Percentiles rank a stretch among this genome's conserved stretches.
Conservation (phyloP, 2,888 invertebrate species). For the Drosophila nr. fundita region DNA sequence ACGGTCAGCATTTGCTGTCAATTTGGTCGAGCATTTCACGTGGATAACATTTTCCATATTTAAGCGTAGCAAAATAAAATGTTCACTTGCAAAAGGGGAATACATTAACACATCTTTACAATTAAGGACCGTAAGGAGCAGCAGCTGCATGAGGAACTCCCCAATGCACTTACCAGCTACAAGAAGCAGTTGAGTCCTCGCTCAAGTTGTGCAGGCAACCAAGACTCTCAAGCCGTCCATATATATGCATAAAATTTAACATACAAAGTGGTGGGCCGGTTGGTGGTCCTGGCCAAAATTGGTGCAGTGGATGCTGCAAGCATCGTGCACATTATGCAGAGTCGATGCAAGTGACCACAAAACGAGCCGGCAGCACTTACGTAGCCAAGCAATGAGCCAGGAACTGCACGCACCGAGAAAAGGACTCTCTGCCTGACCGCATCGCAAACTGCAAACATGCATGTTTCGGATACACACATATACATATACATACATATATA, state of each 20-base stretch:
- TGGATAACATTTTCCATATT: conserved; percentile 65
- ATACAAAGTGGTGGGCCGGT: conserved; percentile 32
- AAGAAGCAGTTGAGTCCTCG: conserved; percentile 39
- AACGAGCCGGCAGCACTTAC: conserved; percentile 53
- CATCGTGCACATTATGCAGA: conserved; percentile 37
- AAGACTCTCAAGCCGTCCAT: conserved; percentile 25
- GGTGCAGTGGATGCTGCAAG: not conserved
- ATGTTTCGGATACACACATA: conserved; percentile 11
- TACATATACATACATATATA: not conserved
- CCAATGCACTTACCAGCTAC: conserved; percentile 69
- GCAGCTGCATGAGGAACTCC: conserved; percentile 35
- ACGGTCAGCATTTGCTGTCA: conserved; percentile 47
- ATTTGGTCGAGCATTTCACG: conserved; percentile 51
- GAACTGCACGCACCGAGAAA: conserved; percentile 3
- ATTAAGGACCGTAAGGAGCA: conserved; percentile 60
- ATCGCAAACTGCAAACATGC: conserved; percentile 33
- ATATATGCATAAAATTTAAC: conserved; percentile 52
- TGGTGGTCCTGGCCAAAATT: not conserved
- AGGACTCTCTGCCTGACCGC: conserved; percentile 28
- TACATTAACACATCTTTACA: conserved; percentile 81
- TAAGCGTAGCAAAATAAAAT: conserved; percentile 71
- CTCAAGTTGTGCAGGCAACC: conserved; percentile 22
- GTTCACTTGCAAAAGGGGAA: conserved; percentile 73
- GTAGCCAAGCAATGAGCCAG: conserved; percentile 34
- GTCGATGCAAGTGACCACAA: conserved; percentile 69